Evolutionary conservation across 2,797 vertebrate genomes (phyloP).

Genomic region (Pampus argenteus): DNA sequence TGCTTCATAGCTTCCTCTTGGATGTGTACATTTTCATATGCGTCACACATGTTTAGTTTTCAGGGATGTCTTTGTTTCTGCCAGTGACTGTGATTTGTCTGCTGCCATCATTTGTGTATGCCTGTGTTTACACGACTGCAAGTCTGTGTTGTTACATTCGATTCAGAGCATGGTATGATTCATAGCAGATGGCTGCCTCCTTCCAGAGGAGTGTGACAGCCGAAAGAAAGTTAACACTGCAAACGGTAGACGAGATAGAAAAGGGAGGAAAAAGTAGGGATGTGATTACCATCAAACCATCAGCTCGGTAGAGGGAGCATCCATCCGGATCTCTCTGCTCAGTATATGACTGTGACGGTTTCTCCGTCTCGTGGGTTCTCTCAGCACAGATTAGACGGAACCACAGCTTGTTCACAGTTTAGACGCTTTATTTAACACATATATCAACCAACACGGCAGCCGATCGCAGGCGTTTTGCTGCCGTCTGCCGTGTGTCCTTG

Average conservation of each 20-base stretch:
- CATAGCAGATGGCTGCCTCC: constrained; percentile 75
- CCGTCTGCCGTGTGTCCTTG: too few relatives aligned
- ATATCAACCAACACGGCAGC: too few relatives aligned
- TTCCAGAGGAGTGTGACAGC: constrained; percentile 64
- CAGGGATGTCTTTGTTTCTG: constrained; percentile 56
- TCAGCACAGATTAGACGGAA: too few relatives aligned
- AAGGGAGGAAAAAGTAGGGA: constrained; percentile 45
- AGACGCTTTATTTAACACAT: too few relatives aligned
- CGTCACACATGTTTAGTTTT: constrained; percentile 51
- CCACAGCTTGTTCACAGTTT: too few relatives aligned
- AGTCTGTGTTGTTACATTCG: constrained; percentile 65
- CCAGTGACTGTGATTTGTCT: constrained; percentile 57
- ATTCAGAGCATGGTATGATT: constrained; percentile 67
- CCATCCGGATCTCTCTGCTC: constrained; percentile 60
- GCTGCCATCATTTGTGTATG: constrained; percentile 53
- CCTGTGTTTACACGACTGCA: constrained; percentile 67
- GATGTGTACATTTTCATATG: constrained; percentile 43
- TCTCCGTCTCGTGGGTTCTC: too few relatives aligned
- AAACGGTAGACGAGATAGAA: constrained; percentile 62
- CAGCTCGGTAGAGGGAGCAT: constrained; percentile 65
- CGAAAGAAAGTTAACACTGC: constrained; percentile 70
- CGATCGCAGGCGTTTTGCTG: too few relatives aligned
- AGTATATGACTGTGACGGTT: too few relatives aligned
- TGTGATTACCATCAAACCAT: constrained; percentile 73
- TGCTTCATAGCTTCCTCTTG: constrained; percentile 19